Evolutionary conservation across 2,113 vertebrate genomes (phyloP), one percentile per base, ranked within the genome.

Genomic region (Saguinus midas): DNA sequence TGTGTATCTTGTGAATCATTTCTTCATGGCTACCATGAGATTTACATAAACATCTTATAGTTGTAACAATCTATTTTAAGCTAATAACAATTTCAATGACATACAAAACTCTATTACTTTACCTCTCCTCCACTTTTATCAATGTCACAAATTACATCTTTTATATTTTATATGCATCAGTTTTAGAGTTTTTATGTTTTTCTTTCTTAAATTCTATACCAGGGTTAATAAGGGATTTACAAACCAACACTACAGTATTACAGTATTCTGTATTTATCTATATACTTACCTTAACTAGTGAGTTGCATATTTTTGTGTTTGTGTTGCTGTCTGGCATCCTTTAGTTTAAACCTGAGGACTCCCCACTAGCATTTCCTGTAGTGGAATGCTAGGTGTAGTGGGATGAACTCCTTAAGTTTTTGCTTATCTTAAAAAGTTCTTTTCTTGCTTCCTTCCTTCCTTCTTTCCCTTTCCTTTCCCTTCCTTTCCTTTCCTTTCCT

Each of bases 61-160:
- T 70, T 87, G 11, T 7, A 66, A 72, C 43, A 72, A 32, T 61
- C 40, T 72, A 13, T 78, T 68, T 70, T 79, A 89, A 79, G 68
- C 48, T 88, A 61, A 40, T 40, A 70, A 84, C 40, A 76, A 76
- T 25, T 29, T 76, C 73, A 45, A 45, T 25, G 25, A 76, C 40
- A 76, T 76, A 16, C 4, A 40, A 72, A 76, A 76, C 40, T 76
- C 43, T 45, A 76, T 13, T 29, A 7, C 25, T 76, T 81, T 76
- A 61, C 37, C n/a, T 55, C n/a, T 70, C 10, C 32, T 37, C 25
- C 18, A 55, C 52, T 21, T 21, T 82, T 37, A 94, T 1, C 57
- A 76, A 79, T 93, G 58, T 90, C 80, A 88, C 57, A 85, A 90
- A 79, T 55, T 86, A 87, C 23, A 87, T 87, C 29, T 90, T 91